A percentile compares a stretch with the other conserved stretches of the same genome.
phyloP scores from a whole-genome alignment of 1,140 invertebrate genomes.

The Leptopilina clavipes region DNA sequence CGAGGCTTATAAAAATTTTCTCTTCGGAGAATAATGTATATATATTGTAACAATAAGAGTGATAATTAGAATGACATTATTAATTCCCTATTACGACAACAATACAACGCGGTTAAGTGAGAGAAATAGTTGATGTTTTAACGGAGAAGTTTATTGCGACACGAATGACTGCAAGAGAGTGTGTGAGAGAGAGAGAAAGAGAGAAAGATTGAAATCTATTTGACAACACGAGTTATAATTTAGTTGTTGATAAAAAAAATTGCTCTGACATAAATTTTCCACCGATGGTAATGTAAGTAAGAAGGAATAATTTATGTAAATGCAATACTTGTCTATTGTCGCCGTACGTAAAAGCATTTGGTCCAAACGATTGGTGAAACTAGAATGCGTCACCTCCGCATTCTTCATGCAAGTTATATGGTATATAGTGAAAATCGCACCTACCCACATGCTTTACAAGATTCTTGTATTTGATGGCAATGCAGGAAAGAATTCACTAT shows the following conservation, averaged over 20 bases:
- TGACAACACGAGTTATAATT: slow-evolving; percentile 1
- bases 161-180: background rate
- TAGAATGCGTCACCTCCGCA: slow-evolving; percentile 27
- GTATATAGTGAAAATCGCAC: slow-evolving; percentile 9
- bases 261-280: slow-evolving; percentile 11
- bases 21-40: no score
- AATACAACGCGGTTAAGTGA: no score
- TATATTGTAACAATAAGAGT: no score
- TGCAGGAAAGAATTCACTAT: background rate
- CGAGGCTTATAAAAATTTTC: no score
- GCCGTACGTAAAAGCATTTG: background rate
- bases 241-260: slow-evolving; percentile 22
- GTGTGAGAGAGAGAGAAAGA: no score
- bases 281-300: slow-evolving; percentile 4
- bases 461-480: background rate
- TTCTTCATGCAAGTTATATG: slow-evolving; percentile 17
- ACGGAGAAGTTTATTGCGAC: background rate
- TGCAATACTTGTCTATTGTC: background rate
- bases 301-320: slow-evolving; percentile 27
- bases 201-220: slow-evolving; percentile 8
- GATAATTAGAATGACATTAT: no score
- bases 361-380: slow-evolving; percentile 28
- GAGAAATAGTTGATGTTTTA: background rate
- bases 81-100: background rate
- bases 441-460: slow-evolving; percentile 16